Evolutionary conservation across 2,888 invertebrate species (phyloP), one percentile per base, ranked within the genome.

Genomic region (Nezara viridula): DNA sequence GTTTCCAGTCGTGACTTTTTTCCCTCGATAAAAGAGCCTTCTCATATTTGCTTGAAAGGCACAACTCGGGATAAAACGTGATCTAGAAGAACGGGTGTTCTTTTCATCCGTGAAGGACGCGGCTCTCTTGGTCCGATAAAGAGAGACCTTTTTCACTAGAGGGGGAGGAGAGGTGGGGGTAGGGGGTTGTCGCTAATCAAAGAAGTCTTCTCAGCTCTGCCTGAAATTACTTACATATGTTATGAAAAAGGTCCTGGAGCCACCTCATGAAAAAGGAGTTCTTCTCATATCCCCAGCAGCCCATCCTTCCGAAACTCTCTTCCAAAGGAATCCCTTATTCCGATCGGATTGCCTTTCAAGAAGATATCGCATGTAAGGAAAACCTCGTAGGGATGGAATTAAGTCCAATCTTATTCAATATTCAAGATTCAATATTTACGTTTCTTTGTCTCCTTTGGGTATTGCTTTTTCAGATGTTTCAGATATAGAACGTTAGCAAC

Each of bases 31-130:
- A 37, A 73, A 73, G 37, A 73, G 32, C 66, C 32, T 73, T 73
- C 66, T 73, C 66, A 73, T 73, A 73, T 73, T 73, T 73, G 66
- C 66, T 73, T 73, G 66, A 73, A 73, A 73, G 66, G 66, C 66
- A 73, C 19, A 73, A 37, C 66, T 19, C 66, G 32, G 66, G 19
- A 73, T 37, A 73, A 37, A 73, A 73, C 66, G 81, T 47, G 81
- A 47, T 44, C 81, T 81, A 40, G 37, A 47, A 81, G 81, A 81
- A 47, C 77, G 77, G 81, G 44, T n/a, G 81, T 81, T 81, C 81
- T 81, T 77, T 81, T 81, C 81, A 81, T 81, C 81, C 81, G 40
- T 81, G 81, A 81, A 81, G 81, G 81, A 81, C 81, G 81, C n/a
- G n/a, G 73, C 32, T 73, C 73, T 73, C 32, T 37, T 19, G 37